Base-by-base conservation (phyloP, 2,797 vertebrate genomes). In the Heterohyrax brucei region DNA sequence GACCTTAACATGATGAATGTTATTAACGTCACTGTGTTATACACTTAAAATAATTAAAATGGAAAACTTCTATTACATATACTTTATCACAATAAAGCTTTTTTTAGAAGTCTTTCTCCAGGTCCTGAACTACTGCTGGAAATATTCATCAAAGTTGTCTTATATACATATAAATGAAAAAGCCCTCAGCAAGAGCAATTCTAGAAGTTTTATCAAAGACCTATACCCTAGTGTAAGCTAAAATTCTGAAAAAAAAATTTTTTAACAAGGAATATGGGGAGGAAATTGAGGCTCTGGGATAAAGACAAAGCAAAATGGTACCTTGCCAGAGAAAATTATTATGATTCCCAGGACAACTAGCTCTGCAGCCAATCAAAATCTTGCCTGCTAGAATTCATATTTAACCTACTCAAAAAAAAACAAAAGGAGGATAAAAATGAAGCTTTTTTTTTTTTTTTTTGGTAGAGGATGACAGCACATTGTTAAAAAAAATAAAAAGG, bases 171-270 rank as follows among this genome's bases (percentile, higher is more conserved):
- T 61, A 44, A 24, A 75, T 87, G 30, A 78, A 88, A 80, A 79
- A 81, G 5, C 0, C 30, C 28, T 68, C 22, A 18, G 2, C 7
- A 90, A 26, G 5, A 28, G 1, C 3, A 75, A 68, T 48, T 93
- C 84, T 70, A 77, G 73, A 78, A 77, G 21, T 44, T 89, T 89
- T 56, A 22, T 72, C 83, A 77, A 91, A 91, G 70, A 50, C 30
- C 77, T 66, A 82, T 73, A 68, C 1, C 1, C 16, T 73, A 85
- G 1, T 88, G 1, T 88, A 82, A 86, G 18, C 24, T 72, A 78
- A 81, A 88, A 76, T 44, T 73, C 46, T 77, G 24, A 66, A 72
- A 94, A 84, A 9, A n/a, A 6, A 21, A 39, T 39, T 39, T 50
- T 87, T 84, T 76, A 87, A 79, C 19, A 62, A 44, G 30, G 6